These are phyloP conservation scores for Sebastes ruberrimus DNA, from an alignment of 2,797 vertebrate genomes.

Conservation along the genomic window DNA sequence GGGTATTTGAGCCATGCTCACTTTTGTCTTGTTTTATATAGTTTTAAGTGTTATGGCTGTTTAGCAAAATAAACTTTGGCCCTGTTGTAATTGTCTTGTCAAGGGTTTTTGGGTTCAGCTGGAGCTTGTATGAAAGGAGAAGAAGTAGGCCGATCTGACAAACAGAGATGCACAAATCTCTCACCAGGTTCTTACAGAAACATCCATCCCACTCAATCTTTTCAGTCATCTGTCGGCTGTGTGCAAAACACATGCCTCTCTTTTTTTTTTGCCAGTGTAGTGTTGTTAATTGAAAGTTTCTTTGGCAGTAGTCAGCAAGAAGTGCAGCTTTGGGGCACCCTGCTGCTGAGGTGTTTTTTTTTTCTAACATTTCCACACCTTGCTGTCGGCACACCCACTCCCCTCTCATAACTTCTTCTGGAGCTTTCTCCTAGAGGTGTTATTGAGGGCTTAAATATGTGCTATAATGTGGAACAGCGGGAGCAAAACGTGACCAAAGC, in stretches of 20 bases:
- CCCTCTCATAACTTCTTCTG: slow-evolving; percentile 18
- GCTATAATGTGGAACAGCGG: slow-evolving; percentile 39
- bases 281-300: slow-evolving; percentile 17
- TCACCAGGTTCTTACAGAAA: slow-evolving; percentile 9
- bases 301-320: slow-evolving; percentile 22
- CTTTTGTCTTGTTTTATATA: neutral
- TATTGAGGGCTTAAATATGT: slow-evolving; percentile 30
- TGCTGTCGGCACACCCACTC: slow-evolving; percentile 17
- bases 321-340: slow-evolving; percentile 6
- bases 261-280: neutral
- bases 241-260: slow-evolving; percentile 2
- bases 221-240: slow-evolving; percentile 5
- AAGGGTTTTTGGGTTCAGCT: slow-evolving; percentile 14
- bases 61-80: slow-evolving; percentile 34
- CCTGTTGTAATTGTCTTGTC: slow-evolving; percentile 8
- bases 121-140: neutral
- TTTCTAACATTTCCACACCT: slow-evolving; percentile 57
- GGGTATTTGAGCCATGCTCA: too few relatives aligned
- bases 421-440: slow-evolving; percentile 9
- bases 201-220: slow-evolving; percentile 1
- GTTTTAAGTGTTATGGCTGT: neutral
- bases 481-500: slow-evolving; percentile 28
- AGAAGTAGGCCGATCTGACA: slow-evolving; percentile 22
- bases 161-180: neutral
- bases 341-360: slow-evolving; percentile 15